These are phyloP conservation scores for Paraescarpia echinospica DNA, from an alignment of 1,140 invertebrate genomes.

Conservation along the genomic window DNA sequence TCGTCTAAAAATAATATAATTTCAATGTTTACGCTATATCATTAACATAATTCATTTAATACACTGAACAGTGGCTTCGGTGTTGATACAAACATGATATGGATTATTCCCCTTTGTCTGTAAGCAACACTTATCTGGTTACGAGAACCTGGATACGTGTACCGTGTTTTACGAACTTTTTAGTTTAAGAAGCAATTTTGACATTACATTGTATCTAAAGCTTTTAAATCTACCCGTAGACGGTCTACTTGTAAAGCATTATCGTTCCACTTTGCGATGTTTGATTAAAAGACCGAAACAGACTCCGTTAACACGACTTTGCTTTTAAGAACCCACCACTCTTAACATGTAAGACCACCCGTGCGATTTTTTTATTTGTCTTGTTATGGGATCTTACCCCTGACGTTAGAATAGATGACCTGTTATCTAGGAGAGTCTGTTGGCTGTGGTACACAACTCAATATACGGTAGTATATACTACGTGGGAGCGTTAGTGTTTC, in stretches of 20 bases:
- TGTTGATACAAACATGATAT: not conserved
- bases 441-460: no score
- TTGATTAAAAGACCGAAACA: not conserved
- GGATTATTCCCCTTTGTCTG: not conserved
- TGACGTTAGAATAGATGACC: not conserved
- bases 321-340: not conserved
- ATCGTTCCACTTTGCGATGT: not conserved
- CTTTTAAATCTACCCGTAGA: not conserved
- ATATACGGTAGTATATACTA: no score
- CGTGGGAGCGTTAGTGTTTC: not conserved
- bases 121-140: not conserved
- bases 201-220: not conserved
- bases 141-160: no score
- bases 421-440: no score
- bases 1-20: no score
- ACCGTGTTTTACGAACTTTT: no score
- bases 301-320: not conserved
- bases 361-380: not conserved
- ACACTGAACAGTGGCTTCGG: no score
- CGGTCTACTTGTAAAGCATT: not conserved
- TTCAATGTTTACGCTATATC: no score
- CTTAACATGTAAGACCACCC: not conserved
- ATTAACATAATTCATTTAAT: no score
- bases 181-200: not conserved
- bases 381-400: not conserved